Base-by-base conservation (phyloP, 2,113 vertebrate species). In the Gymnogyps californianus region DNA sequence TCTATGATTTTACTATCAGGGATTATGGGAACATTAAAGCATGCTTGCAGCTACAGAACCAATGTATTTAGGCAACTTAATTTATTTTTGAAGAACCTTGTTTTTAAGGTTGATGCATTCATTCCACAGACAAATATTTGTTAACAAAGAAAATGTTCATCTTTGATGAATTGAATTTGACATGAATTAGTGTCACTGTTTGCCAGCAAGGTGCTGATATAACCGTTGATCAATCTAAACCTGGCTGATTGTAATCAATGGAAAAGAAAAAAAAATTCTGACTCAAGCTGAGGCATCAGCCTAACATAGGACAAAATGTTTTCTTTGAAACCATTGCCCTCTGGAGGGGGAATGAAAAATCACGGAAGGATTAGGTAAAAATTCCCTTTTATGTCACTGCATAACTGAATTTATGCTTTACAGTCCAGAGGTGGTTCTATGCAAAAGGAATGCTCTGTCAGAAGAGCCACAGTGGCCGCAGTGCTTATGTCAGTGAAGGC, bases 321-420 rank as follows among this genome's bases (percentile, higher is more conserved):
- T 96, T 85, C 78, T 93, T 95, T 96, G 95, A 95, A 95, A 93
- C 85, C 83, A 93, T 95, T 96, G 96, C 96, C 96, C 96, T 97
- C 97, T 97, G 87, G 93, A 97, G 96, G 97, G 67, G 28, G 55
- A 96, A 92, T 91, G 78, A 89, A 89, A 96, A 85, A 96, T 92
- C 74, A 85, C 54, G 5, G 57, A 83, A 85, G 13, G 34, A 90
- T 84, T 42, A 55, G 14, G 25, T 49, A 61, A 76, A 85, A 93
- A 34, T 42, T 77, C 40, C 58, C 54, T 89, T 91, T 79, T 52
- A 34, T 69, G 40, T 83, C 40, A 42, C 44, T 36, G 5, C 16
- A 36, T 81, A 76, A 69, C 74, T 87, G 59, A 80, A 69, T 49
- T 46, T 79, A 20, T 76, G 57, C 18, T 91, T 83, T 88, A 49